These are phyloP conservation scores for Xyliphius kryptos DNA, from an alignment of 2,113 vertebrate species.

Conservation along the genomic window DNA sequence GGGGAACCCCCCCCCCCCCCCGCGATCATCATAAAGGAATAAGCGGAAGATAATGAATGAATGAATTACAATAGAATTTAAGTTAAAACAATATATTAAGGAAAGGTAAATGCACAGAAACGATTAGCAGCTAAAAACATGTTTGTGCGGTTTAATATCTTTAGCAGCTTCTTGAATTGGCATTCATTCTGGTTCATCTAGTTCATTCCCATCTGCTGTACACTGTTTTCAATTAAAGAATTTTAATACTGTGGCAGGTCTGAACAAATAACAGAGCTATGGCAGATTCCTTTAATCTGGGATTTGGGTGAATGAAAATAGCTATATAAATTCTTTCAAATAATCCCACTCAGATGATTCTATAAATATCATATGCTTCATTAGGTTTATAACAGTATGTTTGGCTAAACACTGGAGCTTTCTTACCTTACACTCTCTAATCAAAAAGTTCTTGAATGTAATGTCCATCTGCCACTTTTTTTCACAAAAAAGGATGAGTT, in stretches of 20 bases:
- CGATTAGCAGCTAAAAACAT: too few relatives aligned
- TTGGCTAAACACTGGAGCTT: neutral
- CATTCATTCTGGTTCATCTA: neutral
- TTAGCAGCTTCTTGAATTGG: neutral
- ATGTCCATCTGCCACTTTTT: neutral
- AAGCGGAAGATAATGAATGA: too few relatives aligned
- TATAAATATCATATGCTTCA: neutral
- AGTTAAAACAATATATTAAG: too few relatives aligned
- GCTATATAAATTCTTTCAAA: neutral
- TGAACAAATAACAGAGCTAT: too few relatives aligned
- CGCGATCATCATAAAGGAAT: too few relatives aligned
- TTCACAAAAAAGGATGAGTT: constrained; percentile 45
- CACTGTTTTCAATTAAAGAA: neutral
- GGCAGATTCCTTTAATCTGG: neutral
- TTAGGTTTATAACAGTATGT: neutral
- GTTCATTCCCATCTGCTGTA: neutral
- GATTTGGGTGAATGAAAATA: neutral
- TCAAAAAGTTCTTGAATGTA: neutral
- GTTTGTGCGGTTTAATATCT: too few relatives aligned
- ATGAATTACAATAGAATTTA: too few relatives aligned
- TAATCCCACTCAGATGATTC: neutral
- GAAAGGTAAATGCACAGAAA: too few relatives aligned
- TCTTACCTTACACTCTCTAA: neutral
- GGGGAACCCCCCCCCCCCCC: too few relatives aligned
- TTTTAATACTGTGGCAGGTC: too few relatives aligned